phyloP scores from a whole-genome alignment of 2,888 invertebrate species.

The Netelia inedita region DNA sequence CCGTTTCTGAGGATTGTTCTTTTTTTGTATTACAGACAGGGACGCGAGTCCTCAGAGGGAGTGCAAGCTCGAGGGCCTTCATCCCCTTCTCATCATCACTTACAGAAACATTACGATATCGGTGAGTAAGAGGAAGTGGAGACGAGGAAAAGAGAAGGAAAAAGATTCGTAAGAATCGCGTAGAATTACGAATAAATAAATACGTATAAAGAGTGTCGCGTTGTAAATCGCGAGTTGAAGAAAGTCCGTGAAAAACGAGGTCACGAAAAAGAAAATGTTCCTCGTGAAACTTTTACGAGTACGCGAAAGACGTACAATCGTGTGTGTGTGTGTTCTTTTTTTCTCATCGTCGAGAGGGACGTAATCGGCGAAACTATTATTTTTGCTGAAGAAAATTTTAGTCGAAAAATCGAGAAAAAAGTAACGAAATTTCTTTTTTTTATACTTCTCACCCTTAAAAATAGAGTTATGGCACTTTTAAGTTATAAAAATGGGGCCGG shows the following conservation, averaged over 20 bases:
- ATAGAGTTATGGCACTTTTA: too few species aligned
- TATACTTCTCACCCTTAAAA: too few species aligned
- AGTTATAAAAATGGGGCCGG: too few species aligned
- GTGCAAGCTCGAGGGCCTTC: conserved; percentile 84
- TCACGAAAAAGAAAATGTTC: too few species aligned
- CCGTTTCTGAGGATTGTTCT: neutral
- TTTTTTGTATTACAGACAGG: conserved; percentile 77
- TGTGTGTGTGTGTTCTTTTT: too few species aligned
- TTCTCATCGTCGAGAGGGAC: too few species aligned
- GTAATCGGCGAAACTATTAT: too few species aligned
- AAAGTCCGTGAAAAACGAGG: neutral
- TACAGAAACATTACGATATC: conserved; percentile 85
- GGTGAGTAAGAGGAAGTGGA: conserved; percentile 76
- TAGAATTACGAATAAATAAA: neutral
- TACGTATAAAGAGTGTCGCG: neutral
- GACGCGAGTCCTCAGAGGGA: conserved; percentile 79
- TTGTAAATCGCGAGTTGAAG: neutral
- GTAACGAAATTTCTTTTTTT: too few species aligned
- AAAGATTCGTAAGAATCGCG: neutral
- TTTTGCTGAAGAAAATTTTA: too few species aligned
- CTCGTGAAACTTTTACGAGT: too few species aligned
- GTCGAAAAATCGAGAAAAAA: too few species aligned
- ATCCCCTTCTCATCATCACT: conserved; percentile 84
- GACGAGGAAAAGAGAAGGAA: neutral
- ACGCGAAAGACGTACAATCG: too few species aligned